A percentile compares a stretch with the other conserved stretches of the same genome.
phyloP scores from a whole-genome alignment of 2,113 vertebrate species.

The Corvus hawaiiensis region DNA sequence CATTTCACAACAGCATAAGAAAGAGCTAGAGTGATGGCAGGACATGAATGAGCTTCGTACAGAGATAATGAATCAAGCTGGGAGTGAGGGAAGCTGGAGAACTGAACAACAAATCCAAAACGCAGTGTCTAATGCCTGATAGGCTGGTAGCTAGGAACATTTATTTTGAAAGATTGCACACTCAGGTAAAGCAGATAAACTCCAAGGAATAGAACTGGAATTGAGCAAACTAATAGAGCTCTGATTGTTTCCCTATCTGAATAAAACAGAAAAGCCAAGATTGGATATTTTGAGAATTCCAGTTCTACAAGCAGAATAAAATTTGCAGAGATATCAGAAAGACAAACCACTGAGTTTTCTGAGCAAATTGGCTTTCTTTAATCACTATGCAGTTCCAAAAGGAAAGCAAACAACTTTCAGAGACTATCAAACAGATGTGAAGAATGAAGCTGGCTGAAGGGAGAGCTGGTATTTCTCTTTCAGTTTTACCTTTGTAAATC shows the following conservation, averaged over 20 bases:
- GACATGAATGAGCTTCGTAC: neutral
- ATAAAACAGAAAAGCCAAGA: slow-evolving; percentile 24
- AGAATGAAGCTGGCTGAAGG: neutral
- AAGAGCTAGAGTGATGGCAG: neutral
- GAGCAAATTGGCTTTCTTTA: slow-evolving; percentile 15
- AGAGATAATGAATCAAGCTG: neutral
- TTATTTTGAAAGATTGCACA: neutral
- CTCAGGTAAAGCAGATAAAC: slow-evolving; percentile 38
- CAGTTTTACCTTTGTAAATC: neutral
- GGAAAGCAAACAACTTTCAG: slow-evolving; percentile 28
- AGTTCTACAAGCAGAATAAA: slow-evolving; percentile 38
- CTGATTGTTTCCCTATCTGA: slow-evolving; percentile 16
- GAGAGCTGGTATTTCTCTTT: neutral
- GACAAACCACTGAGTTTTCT: slow-evolving; percentile 14
- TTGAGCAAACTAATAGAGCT: slow-evolving; percentile 21
- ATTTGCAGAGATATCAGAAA: slow-evolving; percentile 31
- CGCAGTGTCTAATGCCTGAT: neutral
- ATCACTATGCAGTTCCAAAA: slow-evolving; percentile 9
- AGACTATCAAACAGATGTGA: neutral
- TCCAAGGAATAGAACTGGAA: slow-evolving; percentile 48
- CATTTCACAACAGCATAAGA: neutral
- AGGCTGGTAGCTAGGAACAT: neutral
- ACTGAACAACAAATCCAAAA: neutral
- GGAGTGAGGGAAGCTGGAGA: neutral
- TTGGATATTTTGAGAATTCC: slow-evolving; percentile 37